These are phyloP conservation scores for Cryptotis parvus DNA, from an alignment of 2,113 vertebrate species.

Conservation along the genomic window DNA sequence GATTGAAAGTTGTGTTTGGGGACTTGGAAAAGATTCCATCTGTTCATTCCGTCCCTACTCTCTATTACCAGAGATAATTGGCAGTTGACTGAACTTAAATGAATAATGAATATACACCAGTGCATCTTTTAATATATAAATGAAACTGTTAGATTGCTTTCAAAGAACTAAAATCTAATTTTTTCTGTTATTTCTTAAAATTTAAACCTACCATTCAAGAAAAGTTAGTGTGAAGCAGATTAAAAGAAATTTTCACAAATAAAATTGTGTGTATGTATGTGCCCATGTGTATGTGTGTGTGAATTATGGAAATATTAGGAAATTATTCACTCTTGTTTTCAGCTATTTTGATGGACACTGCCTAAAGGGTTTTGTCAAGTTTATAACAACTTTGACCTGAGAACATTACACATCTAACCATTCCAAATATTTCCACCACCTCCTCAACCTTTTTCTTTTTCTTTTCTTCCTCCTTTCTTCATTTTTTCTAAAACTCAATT, in stretches of 20 bases:
- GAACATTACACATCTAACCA: not conserved
- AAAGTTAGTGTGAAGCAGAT: slow-evolving; percentile 40
- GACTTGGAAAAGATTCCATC: slow-evolving; percentile 65
- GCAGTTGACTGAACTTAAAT: slow-evolving; percentile 61
- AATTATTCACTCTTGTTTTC: not conserved
- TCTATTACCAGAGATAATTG: slow-evolving; percentile 66
- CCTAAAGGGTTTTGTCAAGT: slow-evolving; percentile 20
- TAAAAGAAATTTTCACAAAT: slow-evolving; percentile 36
- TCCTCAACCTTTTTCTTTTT: not conserved
- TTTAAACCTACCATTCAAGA: not conserved
- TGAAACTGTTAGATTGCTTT: slow-evolving; percentile 65
- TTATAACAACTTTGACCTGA: slow-evolving; percentile 29
- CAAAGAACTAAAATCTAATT: slow-evolving; percentile 49
- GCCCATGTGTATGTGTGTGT: not conserved
- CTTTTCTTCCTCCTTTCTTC: not conserved
- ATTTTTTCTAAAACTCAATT: not conserved
- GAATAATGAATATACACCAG: slow-evolving; percentile 58
- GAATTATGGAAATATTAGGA: not conserved
- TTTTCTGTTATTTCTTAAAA: slow-evolving; percentile 41
- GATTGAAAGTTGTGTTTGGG: slow-evolving; percentile 66
- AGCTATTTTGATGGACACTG: slow-evolving; percentile 18
- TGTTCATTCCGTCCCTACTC: slow-evolving; percentile 47
- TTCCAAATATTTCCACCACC: not conserved
- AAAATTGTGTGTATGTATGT: not conserved
- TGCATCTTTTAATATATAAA: slow-evolving; percentile 50